Base-by-base conservation (phyloP, 2,113 vertebrate genomes). In the Psettodes erumei region DNA sequence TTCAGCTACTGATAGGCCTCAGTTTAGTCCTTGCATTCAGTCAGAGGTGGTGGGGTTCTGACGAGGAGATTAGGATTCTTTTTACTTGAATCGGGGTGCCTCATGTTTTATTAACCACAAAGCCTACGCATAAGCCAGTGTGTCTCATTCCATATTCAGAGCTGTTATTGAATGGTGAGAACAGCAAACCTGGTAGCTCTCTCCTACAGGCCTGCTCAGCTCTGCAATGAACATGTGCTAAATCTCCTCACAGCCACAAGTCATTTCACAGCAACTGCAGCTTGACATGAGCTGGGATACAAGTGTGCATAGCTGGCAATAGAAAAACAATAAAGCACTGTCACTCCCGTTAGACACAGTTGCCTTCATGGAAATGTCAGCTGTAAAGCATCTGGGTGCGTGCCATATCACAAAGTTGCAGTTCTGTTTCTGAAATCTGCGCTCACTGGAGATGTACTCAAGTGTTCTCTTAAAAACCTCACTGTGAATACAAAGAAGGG, bases 101-200 rank as follows among this genome's bases (percentile, higher is more conserved):
- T 92, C 63, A 82, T 93, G 82, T 92, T 88, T 91, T 88, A 90
- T 92, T 89, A 82, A 90, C 73, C 65, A 83, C 43, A 23, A 35
- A 66, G 54, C 28, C 80, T 84, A 79, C 84, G 75, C 79, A 86
- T 86, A 83, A 79, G 53, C 66, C n/a, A 2, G 30, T 76, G 64
- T 55, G 70, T 74, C 79, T 83, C 62, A 56, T 83, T 90, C 76
- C 63, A 81, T 82, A 88, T 88, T 90, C 84, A 73, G 75, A 69
- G 43, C 69, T 54, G 68, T 42, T 75, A 70, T 33, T 64, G 71
- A 81, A 77, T 5, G 2, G 58, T 51, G 45, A 81, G 50, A 83
- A 64, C 8, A 72, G 62, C 19, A n/a, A 45, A 56, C 61, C 61
- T 33, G 81, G 76, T 64, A 42, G 65, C 70, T 76, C 68, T 25